Conservation (phyloP, 2,113 vertebrate species). For the Crotalus helleri region DNA sequence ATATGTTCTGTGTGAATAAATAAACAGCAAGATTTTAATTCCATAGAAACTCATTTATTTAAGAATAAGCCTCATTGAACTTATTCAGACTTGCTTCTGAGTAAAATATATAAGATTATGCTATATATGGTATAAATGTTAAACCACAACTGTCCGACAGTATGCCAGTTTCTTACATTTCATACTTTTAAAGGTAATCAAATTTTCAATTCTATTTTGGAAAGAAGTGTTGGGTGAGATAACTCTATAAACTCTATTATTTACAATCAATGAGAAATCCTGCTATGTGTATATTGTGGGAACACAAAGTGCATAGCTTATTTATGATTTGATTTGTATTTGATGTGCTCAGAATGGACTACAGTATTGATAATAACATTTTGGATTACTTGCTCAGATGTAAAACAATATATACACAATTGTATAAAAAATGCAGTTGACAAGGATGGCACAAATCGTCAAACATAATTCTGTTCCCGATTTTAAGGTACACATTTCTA, state of each 20-base stretch:
- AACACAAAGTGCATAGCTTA: background rate
- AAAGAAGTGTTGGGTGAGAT: background rate
- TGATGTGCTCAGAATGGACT: background rate
- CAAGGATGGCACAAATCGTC: background rate
- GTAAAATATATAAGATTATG: background rate
- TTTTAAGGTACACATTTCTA: background rate
- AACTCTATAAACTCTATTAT: background rate
- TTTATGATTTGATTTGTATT: background rate
- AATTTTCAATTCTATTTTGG: background rate
- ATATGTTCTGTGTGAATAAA: background rate
- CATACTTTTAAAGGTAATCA: background rate
- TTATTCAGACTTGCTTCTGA: background rate
- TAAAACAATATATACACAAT: background rate
- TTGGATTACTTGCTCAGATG: background rate
- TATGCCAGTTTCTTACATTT: fast-evolving
- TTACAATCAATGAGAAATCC: background rate
- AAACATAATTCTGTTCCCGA: background rate
- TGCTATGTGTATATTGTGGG: background rate
- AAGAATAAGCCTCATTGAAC: background rate
- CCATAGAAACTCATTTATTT: background rate
- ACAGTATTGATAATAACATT: background rate
- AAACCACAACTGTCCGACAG: background rate
- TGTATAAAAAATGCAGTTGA: background rate
- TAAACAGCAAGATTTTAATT: background rate
- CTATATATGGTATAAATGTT: background rate